Percentiles rank a stretch among this genome's conserved stretches.
These are phyloP conservation scores for Epizoanthus scotinus DNA, from an alignment of 92 coral and sea anemone genomes.

Conservation along the genomic window DNA sequence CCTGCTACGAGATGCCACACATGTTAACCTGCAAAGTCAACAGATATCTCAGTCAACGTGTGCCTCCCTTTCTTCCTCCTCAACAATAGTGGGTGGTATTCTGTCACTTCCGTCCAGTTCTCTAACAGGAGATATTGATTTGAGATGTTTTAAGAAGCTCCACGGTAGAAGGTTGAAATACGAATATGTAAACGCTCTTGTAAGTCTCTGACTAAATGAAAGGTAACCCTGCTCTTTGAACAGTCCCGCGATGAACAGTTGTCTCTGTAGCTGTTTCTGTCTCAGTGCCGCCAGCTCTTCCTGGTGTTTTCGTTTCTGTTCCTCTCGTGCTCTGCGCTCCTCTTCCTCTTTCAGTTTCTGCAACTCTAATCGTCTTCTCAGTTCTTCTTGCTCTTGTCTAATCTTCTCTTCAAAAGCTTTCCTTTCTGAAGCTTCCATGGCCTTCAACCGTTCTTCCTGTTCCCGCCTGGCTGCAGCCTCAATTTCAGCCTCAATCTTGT, in stretches of 20 bases:
- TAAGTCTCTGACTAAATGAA: constrained; percentile 73
- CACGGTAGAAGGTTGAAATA: constrained; percentile 90
- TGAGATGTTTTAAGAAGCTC: constrained; percentile 58
- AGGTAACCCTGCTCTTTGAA: constrained; percentile 70
- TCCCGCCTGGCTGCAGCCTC: constrained; percentile 86
- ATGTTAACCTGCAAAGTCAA: too few relatives aligned
- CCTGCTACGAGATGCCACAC: too few relatives aligned
- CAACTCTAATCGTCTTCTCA: constrained; percentile 74
- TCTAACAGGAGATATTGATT: constrained; percentile 45
- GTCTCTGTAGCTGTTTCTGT: constrained; percentile 85
- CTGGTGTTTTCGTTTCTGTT: constrained; percentile 67
- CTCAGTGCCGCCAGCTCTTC: constrained; percentile 81
- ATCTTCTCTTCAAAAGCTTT: constrained; percentile 80
- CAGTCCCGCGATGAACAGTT: constrained; percentile 75
- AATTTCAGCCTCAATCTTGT: constrained; percentile 78
- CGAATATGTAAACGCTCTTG: constrained; percentile 90
- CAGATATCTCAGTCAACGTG: not conserved
- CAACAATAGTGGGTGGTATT: constrained; percentile 62
- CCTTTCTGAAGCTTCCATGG: constrained; percentile 90
- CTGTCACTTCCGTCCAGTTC: constrained; percentile 20
- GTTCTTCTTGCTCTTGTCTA: constrained; percentile 83
- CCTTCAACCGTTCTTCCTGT: constrained; percentile 79
- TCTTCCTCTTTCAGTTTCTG: constrained; percentile 76
- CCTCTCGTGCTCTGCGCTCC: constrained; percentile 71
- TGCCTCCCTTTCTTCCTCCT: constrained; percentile 65